These are phyloP conservation scores for Microtus montanus DNA, from an alignment of 2,113 vertebrate genomes.

Conservation along the genomic window DNA sequence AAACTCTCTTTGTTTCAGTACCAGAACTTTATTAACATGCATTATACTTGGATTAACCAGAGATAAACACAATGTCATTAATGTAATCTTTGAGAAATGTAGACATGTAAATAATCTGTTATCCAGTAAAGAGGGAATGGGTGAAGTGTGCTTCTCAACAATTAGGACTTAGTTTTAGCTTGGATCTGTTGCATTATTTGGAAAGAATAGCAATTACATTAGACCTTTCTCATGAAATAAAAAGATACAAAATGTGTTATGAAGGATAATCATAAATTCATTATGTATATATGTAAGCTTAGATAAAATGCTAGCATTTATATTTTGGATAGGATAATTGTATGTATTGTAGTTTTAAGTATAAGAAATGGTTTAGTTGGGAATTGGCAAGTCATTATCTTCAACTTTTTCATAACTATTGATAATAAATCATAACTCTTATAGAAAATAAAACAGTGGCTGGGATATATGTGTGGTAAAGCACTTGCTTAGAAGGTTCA, in stretches of 20 bases:
- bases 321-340: neutral
- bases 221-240: constrained; percentile 21
- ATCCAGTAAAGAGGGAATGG: neutral
- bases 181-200: neutral
- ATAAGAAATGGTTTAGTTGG: neutral
- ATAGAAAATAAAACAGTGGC: neutral
- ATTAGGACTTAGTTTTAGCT: constrained; percentile 6
- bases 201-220: constrained; percentile 3
- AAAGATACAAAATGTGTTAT: neutral
- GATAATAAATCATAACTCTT: neutral
- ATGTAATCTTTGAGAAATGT: constrained; percentile 30
- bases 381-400: neutral
- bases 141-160: neutral
- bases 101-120: constrained; percentile 20
- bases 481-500: neutral
- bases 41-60: neutral
- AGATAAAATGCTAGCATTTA: constrained; percentile 4
- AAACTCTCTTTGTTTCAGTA: neutral
- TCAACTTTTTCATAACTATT: neutral
- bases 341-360: constrained; percentile 13
- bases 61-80: neutral
- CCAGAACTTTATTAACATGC: neutral
- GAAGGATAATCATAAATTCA: neutral
- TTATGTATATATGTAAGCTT: neutral
- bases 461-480: neutral